A percentile compares a stretch with the other conserved stretches of the same genome.
Conservation (phyloP, 2,797 vertebrate genomes). For the Cheirogaleus major region DNA sequence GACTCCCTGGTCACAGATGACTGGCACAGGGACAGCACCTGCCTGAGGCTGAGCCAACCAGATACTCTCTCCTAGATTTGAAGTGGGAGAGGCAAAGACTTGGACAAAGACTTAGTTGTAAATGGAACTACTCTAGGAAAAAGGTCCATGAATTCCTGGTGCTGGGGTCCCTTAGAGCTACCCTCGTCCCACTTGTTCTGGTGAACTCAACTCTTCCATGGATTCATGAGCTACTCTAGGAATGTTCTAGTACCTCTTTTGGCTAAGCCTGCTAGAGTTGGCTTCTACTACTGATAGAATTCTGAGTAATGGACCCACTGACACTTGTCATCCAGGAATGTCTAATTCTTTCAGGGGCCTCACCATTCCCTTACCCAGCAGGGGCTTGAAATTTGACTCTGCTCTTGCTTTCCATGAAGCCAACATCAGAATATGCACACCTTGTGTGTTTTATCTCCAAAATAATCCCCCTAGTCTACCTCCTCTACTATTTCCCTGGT, state of each 20-base stretch:
- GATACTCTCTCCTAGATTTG: background rate
- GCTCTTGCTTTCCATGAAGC: background rate
- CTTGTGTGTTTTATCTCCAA: background rate
- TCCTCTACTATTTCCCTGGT: background rate
- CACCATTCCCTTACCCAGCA: background rate
- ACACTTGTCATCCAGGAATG: background rate
- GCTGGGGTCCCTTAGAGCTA: background rate
- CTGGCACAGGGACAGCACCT: background rate
- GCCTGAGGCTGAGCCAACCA: background rate
- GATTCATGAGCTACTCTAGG: background rate
- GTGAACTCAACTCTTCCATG: background rate
- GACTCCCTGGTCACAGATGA: background rate
- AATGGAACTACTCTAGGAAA: background rate
- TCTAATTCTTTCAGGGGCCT: background rate
- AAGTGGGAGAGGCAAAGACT: background rate
- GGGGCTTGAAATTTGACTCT: background rate
- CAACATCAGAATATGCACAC: background rate
- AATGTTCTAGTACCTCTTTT: background rate
- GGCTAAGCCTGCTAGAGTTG: background rate
- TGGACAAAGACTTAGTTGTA: background rate
- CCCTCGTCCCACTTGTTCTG: background rate
- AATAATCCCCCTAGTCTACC: background rate
- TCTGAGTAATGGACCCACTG: background rate
- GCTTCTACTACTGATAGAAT: background rate
- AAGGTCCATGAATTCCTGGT: background rate